These are phyloP conservation scores for Salmo trutta DNA, from an alignment of 2,797 vertebrate species.

Conservation along the genomic window DNA sequence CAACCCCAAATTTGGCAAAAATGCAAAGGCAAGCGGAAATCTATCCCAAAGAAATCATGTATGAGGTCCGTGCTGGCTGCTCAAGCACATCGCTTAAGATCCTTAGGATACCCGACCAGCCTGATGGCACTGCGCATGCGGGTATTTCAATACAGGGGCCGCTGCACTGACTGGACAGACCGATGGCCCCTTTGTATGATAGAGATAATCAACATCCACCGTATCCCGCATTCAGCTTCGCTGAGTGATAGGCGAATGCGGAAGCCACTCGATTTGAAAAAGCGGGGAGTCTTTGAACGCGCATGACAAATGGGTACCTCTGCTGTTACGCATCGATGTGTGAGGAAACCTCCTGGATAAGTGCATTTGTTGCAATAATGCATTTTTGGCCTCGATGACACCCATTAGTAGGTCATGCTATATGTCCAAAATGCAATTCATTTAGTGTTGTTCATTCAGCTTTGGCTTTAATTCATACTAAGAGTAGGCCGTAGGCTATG, in stretches of 20 bases:
- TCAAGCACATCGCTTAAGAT: conserved; percentile 57
- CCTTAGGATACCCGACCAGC: conserved; percentile 50
- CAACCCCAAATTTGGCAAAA: conserved; percentile 68
- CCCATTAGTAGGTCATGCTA: no score
- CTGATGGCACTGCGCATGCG: conserved; percentile 68
- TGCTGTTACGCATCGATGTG: no score
- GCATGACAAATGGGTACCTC: no score
- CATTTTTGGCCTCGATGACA: no score
- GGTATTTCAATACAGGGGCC: not conserved
- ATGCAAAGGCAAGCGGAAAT: conserved; percentile 58
- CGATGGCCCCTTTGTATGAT: not conserved
- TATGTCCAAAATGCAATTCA: not conserved
- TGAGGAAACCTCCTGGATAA: no score
- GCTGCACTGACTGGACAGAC: conserved; percentile 3
- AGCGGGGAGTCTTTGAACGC: no score
- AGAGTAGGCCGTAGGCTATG: not conserved
- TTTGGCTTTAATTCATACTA: not conserved
- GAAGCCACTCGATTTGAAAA: not conserved
- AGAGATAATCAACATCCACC: not conserved
- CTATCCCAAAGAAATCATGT: conserved; percentile 55
- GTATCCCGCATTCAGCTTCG: not conserved
- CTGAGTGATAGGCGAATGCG: not conserved
- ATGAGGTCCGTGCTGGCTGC: conserved; percentile 56
- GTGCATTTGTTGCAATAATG: no score
- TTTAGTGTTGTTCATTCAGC: not conserved